Base-by-base conservation (phyloP, 2,113 vertebrate genomes). In the Ciconia maguari region DNA sequence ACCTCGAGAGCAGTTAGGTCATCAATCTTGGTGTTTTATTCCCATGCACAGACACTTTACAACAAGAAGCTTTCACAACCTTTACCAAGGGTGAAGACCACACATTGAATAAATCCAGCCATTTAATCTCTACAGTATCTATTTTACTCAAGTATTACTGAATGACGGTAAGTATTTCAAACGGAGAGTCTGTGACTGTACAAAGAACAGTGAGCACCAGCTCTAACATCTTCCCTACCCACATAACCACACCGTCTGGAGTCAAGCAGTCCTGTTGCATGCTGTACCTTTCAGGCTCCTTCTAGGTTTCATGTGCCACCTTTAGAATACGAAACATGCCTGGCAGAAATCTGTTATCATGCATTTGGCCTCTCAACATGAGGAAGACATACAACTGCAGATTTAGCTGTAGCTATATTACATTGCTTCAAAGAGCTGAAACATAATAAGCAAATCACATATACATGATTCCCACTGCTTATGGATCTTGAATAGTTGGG, bases 111-210 rank as follows among this genome's bases (percentile, higher is more conserved):
- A 55, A 48, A 52, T 46, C 13, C 42, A 68, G 17, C 34, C 30
- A 46, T 49, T 42, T 69, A 7, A 79, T n/a, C 48, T 70, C 44
- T 42, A 16, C 13, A 7, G 2, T 21, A 74, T 34, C 62, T 75
- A 1, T 34, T 74, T 57, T 44, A 83, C 17, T 48, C 36, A 70
- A 4, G 26, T 66, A 3, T 7, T 86, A 42, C 38, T 54, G 34
- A 78, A 16, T 8, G 41, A n/a, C 0, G 4, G 32, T 11, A 16
- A 42, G 1, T 2, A 18, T 62, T 86, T 72, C 68, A 70, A 69
- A 87, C 0, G 1, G 0, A 44, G 14, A 76, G 44, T 6, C 64
- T 1, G 1, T 36, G n/a, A 14, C 25, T 25, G 19, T 19, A 34
- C 2, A 13, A 49, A 74, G 20, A 38, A 70, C 58, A 42, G n/a